Conservation (phyloP, 2,888 invertebrate species). For the Seira musarum region DNA sequence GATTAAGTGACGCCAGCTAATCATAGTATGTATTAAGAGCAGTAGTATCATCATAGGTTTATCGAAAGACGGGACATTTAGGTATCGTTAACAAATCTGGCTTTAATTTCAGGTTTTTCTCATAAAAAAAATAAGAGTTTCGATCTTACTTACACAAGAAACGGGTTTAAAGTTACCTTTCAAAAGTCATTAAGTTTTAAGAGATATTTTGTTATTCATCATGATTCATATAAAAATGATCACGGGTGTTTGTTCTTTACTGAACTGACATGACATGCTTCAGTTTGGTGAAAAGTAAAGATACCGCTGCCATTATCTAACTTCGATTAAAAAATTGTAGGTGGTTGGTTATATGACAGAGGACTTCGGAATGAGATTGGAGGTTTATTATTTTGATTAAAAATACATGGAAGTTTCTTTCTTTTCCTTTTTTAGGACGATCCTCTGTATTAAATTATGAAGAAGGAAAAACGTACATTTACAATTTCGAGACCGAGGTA, state of each 20-base stretch:
- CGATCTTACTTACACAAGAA: not conserved
- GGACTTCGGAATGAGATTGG: too few species aligned
- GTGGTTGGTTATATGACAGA: too few species aligned
- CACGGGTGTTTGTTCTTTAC: not conserved
- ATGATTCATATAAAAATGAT: not conserved
- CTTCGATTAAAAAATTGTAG: too few species aligned
- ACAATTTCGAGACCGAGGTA: slow-evolving; percentile 67
- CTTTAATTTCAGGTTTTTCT: not conserved
- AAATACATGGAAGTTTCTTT: too few species aligned
- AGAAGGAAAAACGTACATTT: slow-evolving; percentile 67
- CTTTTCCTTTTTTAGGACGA: slow-evolving; percentile 17
- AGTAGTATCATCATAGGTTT: not conserved
- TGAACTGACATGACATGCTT: not conserved
- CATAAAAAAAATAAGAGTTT: not conserved
- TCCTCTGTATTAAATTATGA: slow-evolving; percentile 60
- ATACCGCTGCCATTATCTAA: too few species aligned
- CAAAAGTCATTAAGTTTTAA: not conserved
- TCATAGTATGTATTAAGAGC: not conserved
- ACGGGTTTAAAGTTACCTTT: slow-evolving; percentile 1
- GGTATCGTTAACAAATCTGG: not conserved
- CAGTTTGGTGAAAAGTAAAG: too few species aligned
- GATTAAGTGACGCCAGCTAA: not conserved
- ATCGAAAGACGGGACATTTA: too few species aligned
- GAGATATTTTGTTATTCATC: not conserved
- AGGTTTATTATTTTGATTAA: too few species aligned